phyloP scores from a whole-genome alignment of 2,888 invertebrate genomes.

The Acleris literana region DNA sequence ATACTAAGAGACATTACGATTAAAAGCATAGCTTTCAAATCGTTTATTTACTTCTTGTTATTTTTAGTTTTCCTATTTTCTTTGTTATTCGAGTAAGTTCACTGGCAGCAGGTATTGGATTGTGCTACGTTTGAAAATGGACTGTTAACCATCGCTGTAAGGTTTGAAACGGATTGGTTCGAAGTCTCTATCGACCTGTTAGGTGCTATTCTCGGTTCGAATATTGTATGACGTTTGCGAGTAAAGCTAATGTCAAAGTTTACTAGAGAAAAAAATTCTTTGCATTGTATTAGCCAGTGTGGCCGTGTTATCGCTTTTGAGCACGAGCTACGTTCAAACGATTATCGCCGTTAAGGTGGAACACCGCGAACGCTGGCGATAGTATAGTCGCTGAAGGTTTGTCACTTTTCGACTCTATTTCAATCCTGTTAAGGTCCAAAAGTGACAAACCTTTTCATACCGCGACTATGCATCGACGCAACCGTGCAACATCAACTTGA shows the following conservation, averaged over 20 bases:
- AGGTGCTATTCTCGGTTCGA: slow-evolving; percentile 2
- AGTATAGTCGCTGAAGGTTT: no score
- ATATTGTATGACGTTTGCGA: slow-evolving; percentile 8
- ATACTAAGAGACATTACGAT: background rate
- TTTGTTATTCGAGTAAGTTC: slow-evolving; percentile 30
- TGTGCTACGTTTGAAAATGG: background rate
- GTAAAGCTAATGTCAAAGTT: slow-evolving; percentile 14
- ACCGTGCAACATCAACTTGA: no score
- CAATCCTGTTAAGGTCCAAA: no score
- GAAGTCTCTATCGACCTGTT: slow-evolving; percentile 15
- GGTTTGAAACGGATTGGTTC: background rate
- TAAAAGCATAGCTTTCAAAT: slow-evolving; percentile 9
- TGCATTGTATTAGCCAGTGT: no score
- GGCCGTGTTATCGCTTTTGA: no score
- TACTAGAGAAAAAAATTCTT: no score
- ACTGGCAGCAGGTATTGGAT: slow-evolving; percentile 15
- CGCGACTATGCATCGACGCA: no score
- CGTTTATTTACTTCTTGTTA: slow-evolving; percentile 20
- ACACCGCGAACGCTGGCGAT: no score
- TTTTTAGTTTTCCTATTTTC: slow-evolving; percentile 35
- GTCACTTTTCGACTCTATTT: no score
- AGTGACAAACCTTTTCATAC: no score
- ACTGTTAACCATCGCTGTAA: background rate
- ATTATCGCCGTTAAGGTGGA: no score
- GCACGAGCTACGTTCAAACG: no score